Evolutionary conservation across 2,797 vertebrate species (phyloP), one percentile per base, ranked within the genome.

Genomic region (Vireo griseus): DNA sequence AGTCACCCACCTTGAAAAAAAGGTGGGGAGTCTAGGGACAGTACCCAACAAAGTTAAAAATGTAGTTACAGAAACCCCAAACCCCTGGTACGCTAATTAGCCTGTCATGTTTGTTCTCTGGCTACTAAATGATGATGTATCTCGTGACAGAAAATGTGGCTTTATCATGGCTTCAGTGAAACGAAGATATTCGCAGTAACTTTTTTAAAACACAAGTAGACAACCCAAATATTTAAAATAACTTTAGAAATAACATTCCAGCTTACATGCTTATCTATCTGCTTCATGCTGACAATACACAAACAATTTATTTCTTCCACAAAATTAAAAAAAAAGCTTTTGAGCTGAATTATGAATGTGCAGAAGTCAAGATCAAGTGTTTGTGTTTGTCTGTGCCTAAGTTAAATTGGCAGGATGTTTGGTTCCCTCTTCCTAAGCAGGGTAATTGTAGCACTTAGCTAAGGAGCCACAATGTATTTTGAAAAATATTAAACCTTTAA

Each of bases 181-280:
- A 82, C 7, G 3, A 92, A 94, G 44, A 89, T 39, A 77, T 83
- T 86, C 3, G 9, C 50, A 35, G 18, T 86, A 55, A 59, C 37
- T 88, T 94, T 71, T 82, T 88, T 95, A 92, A 95, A 78, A 90
- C 45, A 40, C 22, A 67, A 13, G 72, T 81, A 67, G 80, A 67
- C 57, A 71, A 59, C n/a, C 48, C 71, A 95, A 94, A 92, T 94
- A 88, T 91, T 95, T 94, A 77, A 90, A 93, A 33, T 89, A 82
- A 82, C 65, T 91, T 85, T 8, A 67, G 57, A 88, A 94, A 44
- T 86, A 79, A 42, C 50, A 74, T 91, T 90, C 66, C 72, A 22
- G 61, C 50, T 93, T 61, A 33, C 74, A 26, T 87, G 62, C 57
- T 93, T 89, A 47, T 28, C 69, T 80, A 22, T 77, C 80, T 73